Base-by-base conservation (phyloP, 2,797 vertebrate genomes). In the Sitta carolinensis region DNA sequence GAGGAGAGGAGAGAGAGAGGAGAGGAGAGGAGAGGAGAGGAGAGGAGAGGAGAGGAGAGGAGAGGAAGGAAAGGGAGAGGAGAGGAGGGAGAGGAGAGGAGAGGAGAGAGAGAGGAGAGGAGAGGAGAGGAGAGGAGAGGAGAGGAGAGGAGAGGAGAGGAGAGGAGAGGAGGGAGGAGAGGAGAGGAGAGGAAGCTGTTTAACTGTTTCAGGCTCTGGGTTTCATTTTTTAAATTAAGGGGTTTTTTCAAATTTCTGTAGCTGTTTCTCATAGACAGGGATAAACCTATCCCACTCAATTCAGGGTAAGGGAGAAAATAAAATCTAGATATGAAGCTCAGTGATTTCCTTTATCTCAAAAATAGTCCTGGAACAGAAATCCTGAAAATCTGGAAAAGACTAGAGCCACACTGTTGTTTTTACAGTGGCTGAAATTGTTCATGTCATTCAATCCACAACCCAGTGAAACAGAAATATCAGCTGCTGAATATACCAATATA, bases 11-110 rank as follows among this genome's bases (percentile, higher is more conserved):
- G 19, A 12, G 8, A 7, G 7, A 29, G 19, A 12, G 8, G 3
- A 18, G 10, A 2, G 5, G 1, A 34, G 5, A 7, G 3, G 7
- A 20, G 7, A 17, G 14, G 2, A 5, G 47, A 21, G 7, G 3
- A 11, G 18, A 4, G 10, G 13, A 30, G 17, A 2, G 4, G 9
- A 20, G 15, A 6, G 11, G 10, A 51, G 50, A 51, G 11, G 10
- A 4, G 7, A 42, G 12, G 3, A 2, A 14, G 22, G 3, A 20
- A 8, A 11, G 27, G 32, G 9, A 29, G 9, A 10, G 7, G 4
- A 55, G 14, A 32, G 13, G 14, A 48, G 14, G 21, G 25, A 20
- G 27, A 15, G 13, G 16, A 40, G 8, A 48, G 21, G 13, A 23
- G 48, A 50, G 25, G 15, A 16, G 50, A n/a, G n/a, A n/a, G n/a